phyloP scores from a whole-genome alignment of 2,797 vertebrate genomes.

The Sebastes kiyomatsui region DNA sequence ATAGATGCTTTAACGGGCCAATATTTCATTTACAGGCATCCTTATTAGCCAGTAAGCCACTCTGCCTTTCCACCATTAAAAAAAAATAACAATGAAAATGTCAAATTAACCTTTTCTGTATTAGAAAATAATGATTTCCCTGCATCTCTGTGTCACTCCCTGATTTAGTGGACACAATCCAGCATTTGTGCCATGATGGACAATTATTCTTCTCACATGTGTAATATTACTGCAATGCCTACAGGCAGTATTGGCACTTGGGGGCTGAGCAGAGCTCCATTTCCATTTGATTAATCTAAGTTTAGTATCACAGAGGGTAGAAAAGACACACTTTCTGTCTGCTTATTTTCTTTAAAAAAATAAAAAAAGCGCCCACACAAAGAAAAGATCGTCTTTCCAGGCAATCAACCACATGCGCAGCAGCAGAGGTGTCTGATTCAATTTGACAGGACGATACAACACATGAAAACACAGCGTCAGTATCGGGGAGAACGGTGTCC shows the following conservation, averaged over 20 bases:
- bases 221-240: constrained; percentile 29
- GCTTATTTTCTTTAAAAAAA: constrained; percentile 10
- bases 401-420: constrained; percentile 23
- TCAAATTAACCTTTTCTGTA: constrained; percentile 8
- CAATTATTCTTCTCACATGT: constrained; percentile 51
- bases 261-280: constrained; percentile 27
- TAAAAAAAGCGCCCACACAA: background rate
- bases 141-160: constrained; percentile 1
- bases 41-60: background rate
- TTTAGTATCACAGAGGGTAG: constrained; percentile 40
- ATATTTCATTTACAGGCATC: background rate
- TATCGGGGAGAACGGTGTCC: constrained; percentile 19
- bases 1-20: background rate
- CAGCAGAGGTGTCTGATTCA: constrained; percentile 14
- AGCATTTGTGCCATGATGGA: constrained; percentile 25
- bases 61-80: background rate
- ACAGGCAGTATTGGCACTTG: constrained; percentile 32
- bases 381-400: constrained; percentile 44
- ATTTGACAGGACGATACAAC: constrained; percentile 21
- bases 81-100: constrained; percentile 11
- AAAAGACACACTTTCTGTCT: constrained; percentile 16
- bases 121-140: constrained; percentile 11
- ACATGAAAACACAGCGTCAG: constrained; percentile 24
- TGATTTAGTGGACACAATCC: constrained; percentile 38
- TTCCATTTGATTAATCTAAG: constrained; percentile 58